These are phyloP conservation scores for Anagyrus pseudococci DNA, from an alignment of 2,888 invertebrate genomes.

Conservation along the genomic window DNA sequence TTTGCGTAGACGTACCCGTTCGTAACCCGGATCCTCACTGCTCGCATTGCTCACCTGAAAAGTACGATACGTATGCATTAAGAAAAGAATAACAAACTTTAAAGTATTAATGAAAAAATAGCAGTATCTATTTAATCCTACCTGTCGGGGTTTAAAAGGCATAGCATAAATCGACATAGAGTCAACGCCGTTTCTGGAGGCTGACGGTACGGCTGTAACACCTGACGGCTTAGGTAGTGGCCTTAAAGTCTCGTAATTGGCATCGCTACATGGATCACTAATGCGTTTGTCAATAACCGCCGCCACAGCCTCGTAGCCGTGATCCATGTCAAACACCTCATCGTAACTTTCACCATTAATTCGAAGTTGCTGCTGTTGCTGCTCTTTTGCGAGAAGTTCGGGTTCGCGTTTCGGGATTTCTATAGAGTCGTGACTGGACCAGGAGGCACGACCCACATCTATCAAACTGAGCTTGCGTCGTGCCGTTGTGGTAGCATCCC, in stretches of 20 bases:
- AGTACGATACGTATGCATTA: neutral
- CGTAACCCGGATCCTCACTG: conserved; percentile 64
- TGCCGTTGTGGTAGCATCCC: conserved; percentile 49
- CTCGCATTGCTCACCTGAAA: conserved; percentile 54
- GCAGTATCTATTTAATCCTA: conserved; percentile 9
- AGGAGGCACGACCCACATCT: conserved; percentile 53
- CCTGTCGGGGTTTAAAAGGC: conserved; percentile 55
- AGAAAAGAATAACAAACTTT: neutral
- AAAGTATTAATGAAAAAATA: neutral
- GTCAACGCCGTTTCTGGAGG: conserved; percentile 47
- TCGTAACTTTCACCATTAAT: conserved; percentile 23
- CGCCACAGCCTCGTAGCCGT: conserved; percentile 76
- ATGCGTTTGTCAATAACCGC: neutral
- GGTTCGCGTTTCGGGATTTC: conserved; percentile 53
- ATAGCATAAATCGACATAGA: conserved; percentile 47
- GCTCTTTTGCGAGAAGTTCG: conserved; percentile 2
- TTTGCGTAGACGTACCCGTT: conserved; percentile 63
- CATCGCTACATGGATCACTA: conserved; percentile 64
- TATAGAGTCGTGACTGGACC: conserved; percentile 56
- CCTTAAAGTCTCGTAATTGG: conserved; percentile 80
- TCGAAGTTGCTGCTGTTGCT: conserved; percentile 14
- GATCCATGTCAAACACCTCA: conserved; percentile 62
- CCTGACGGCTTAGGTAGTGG: conserved; percentile 57
- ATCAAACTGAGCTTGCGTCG: conserved; percentile 52
- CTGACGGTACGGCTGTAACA: neutral